Conservation (phyloP, 2,113 vertebrate species). For the Hemiscyllium ocellatum region DNA sequence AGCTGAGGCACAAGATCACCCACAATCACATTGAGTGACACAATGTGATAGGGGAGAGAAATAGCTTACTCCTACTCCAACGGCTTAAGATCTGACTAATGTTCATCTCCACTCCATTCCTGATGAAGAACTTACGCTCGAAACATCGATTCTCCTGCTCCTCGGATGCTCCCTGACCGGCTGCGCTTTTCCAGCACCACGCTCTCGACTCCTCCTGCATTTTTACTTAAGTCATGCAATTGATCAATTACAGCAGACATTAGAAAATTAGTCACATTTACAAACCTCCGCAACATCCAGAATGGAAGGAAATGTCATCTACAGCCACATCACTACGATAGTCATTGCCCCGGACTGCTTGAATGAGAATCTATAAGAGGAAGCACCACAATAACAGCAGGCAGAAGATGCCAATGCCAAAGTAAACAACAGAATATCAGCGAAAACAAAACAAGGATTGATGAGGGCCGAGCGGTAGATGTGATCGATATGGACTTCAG, state of each 20-base stretch:
- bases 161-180: too few species aligned
- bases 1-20: too few species aligned
- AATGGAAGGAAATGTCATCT: slow-evolving; percentile 61
- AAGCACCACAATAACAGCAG: background rate
- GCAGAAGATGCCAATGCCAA: background rate
- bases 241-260: background rate
- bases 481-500: too few species aligned
- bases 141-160: too few species aligned
- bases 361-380: slow-evolving; percentile 61
- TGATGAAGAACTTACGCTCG: too few species aligned
- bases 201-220: background rate
- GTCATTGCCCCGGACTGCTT: slow-evolving; percentile 59
- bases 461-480: too few species aligned
- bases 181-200: too few species aligned
- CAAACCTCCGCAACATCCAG: slow-evolving; percentile 58
- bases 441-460: too few species aligned
- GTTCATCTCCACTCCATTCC: background rate
- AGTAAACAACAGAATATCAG: background rate
- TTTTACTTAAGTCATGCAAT: background rate
- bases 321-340: slow-evolving; percentile 58
- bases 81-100: background rate
- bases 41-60: too few species aligned
- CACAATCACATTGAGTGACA: too few species aligned
- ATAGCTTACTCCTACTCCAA: background rate
- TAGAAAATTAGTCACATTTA: background rate